Base-by-base conservation (phyloP, 2,888 invertebrate genomes). In the Athetis lepigone region DNA sequence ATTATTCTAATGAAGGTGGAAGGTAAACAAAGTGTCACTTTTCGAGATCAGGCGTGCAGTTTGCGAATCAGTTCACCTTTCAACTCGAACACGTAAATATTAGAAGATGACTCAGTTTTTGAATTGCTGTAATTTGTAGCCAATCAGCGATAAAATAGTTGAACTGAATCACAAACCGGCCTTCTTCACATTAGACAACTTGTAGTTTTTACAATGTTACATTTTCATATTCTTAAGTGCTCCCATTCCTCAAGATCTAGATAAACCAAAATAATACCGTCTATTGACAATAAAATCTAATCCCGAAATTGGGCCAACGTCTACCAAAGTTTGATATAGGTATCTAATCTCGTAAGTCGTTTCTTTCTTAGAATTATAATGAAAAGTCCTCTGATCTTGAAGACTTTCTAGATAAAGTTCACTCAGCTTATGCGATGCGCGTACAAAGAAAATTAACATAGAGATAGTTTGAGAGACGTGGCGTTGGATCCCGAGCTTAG, bases 401-500 rank as follows among this genome's bases (percentile, higher is more conserved):
- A 59, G 57, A 42, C 42, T 46, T 49, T 68, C 45, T 21, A 42
- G 62, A 74, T 46, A 55, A 57, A 61, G 40, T 54, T 59, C 40
- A 40, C 43, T 37, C 36, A 50, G 61, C 54, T 72, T 72, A 74
- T 62, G 61, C 75, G 36, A 75, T 62, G 57, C 62, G 75, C 71
- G 71, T 74, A 62, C 62, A 51, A 75, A 46, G 54, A 25, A 58
- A 72, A 72, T 72, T 72, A 62, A 55, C 71, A 72, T 72, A 72
- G 54, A 62, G 45, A 72, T 72, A 74, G 62, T 72, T 69, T 71
- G 21, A 36, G 25, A 50, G 75, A 75, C 75, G 62, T 77, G 55
- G 60, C 19, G 25, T 39, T 23, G 21, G 43, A 19, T 21, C 37
- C 1, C 4, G 13, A 19, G 40, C 27, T 47, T 46, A 42, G 19